A percentile compares a stretch with the other conserved stretches of the same genome.
Evolutionary conservation across 2,888 invertebrate species (phyloP).

Genomic region (Callimorpha dominula): DNA sequence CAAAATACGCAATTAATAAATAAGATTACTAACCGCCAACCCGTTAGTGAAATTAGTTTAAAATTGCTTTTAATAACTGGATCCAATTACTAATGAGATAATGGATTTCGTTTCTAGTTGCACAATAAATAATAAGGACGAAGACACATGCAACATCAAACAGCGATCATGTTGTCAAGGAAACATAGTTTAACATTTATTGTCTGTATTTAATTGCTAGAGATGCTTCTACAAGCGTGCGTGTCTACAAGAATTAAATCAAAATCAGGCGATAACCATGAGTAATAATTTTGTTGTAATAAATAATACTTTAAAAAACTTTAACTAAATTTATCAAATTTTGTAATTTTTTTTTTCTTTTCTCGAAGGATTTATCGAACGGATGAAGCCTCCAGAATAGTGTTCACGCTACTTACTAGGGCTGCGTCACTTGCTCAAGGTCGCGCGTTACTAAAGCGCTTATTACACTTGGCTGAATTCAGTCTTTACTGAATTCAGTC

Average conservation of each 20-base stretch:
- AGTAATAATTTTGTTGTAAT: no score
- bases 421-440: no score
- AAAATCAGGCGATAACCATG: neutral
- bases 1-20: neutral
- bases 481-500: no score
- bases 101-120: conserved; percentile 15
- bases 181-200: conserved; percentile 23
- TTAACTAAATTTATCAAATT: neutral
- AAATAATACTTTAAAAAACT: neutral
- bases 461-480: no score
- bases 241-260: neutral
- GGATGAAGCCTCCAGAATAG: no score
- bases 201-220: conserved; percentile 31
- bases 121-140: conserved; percentile 23
- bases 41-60: neutral
- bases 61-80: conserved; percentile 3
- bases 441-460: no score
- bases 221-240: neutral
- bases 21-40: neutral
- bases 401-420: no score
- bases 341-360: no score
- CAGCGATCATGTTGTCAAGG: conserved; percentile 52
- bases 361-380: no score
- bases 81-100: conserved; percentile 24
- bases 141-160: conserved; percentile 34